Conservation (phyloP, 2,888 invertebrate genomes). For the Cepaea hortensis region DNA sequence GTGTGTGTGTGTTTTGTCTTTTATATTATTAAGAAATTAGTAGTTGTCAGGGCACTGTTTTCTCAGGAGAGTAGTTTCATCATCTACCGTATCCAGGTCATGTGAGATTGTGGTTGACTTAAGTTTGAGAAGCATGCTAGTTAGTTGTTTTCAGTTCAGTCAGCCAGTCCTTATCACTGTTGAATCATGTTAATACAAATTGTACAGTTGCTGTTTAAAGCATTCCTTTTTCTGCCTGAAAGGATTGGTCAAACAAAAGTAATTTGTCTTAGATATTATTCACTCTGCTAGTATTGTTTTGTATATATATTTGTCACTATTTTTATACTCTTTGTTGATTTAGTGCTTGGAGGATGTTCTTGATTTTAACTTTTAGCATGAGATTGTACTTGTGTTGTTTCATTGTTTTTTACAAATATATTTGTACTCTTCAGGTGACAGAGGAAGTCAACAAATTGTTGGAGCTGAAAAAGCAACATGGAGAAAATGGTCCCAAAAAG, state of each 20-base stretch:
- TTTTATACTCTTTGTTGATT: neutral
- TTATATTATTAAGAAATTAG: too few species aligned
- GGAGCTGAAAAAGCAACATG: conserved; percentile 86
- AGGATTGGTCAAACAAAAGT: neutral
- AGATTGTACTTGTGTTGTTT: neutral
- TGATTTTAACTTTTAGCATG: neutral
- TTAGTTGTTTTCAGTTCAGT: neutral
- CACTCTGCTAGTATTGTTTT: neutral
- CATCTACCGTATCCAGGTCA: neutral
- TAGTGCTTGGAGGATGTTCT: too few species aligned
- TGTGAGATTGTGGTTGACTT: neutral
- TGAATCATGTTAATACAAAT: neutral
- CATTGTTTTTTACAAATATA: neutral
- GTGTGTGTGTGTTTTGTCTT: too few species aligned
- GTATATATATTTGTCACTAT: neutral
- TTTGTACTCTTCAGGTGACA: conserved; percentile 82
- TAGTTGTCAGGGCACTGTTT: too few species aligned
- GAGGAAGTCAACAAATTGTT: conserved; percentile 89
- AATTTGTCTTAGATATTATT: neutral
- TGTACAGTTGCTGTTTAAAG: neutral
- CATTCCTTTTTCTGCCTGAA: neutral
- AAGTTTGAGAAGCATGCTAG: neutral
- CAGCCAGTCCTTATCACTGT: neutral
- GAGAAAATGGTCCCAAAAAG: conserved; percentile 79
- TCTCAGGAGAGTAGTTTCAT: neutral